Evolutionary conservation across 1,140 invertebrate genomes (phyloP).

Genomic region (Ladona fulva): DNA sequence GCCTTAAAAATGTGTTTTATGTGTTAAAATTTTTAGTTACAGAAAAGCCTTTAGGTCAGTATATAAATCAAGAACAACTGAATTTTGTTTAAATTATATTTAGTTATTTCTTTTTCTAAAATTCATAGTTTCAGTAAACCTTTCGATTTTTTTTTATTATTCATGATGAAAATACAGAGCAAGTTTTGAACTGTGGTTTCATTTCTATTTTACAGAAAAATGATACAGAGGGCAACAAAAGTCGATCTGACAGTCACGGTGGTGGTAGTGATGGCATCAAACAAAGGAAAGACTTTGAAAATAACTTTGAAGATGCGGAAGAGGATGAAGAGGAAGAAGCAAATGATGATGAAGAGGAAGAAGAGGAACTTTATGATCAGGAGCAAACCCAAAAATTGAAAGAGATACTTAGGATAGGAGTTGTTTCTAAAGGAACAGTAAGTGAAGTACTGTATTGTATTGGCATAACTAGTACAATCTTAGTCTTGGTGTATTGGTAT

Average conservation of each 20-base stretch:
- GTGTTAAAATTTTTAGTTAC: neutral
- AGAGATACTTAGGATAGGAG: neutral
- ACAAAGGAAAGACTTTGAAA: slow-evolving; percentile 11
- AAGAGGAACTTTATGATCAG: slow-evolving; percentile 10
- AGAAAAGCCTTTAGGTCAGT: neutral
- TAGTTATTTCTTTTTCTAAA: no score
- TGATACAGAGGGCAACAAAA: neutral
- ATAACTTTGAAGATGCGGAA: slow-evolving; percentile 30
- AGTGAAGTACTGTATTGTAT: neutral
- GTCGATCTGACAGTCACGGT: neutral
- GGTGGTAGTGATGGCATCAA: neutral
- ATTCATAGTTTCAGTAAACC: no score
- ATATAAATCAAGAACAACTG: no score
- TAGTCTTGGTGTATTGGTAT: no score
- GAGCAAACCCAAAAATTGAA: neutral
- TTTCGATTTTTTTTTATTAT: no score
- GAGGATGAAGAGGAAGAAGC: slow-evolving; percentile 27
- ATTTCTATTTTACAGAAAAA: neutral
- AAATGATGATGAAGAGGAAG: slow-evolving; percentile 19
- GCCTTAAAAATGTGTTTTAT: no score
- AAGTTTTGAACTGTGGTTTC: no score
- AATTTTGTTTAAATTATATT: no score
- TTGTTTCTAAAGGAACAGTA: neutral
- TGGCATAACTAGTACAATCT: no score
- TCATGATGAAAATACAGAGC: no score